These are phyloP conservation scores for Capreolus pygargus DNA, from an alignment of 2,113 vertebrate genomes.

Conservation along the genomic window DNA sequence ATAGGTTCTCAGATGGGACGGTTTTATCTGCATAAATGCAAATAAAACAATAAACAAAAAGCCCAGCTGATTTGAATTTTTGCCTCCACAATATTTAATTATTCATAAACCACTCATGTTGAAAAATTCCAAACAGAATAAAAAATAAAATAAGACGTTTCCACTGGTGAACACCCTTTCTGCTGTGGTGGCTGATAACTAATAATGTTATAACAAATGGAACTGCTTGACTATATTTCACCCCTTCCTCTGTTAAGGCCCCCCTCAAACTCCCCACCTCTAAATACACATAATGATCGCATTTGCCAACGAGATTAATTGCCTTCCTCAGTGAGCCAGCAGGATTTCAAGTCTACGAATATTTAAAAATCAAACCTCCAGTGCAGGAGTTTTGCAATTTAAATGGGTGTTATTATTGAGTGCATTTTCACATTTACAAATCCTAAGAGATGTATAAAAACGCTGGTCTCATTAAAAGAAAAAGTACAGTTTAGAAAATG, in stretches of 20 bases:
- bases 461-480: slow-evolving; percentile 66
- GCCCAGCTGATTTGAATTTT: slow-evolving; percentile 78
- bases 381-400: slow-evolving; percentile 65
- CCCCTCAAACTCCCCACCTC: slow-evolving; percentile 50
- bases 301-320: slow-evolving; percentile 67
- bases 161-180: slow-evolving; percentile 17
- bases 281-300: slow-evolving; percentile 64
- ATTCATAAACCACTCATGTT: slow-evolving; percentile 78
- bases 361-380: slow-evolving; percentile 70
- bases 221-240: slow-evolving; percentile 58
- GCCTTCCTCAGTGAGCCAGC: slow-evolving; percentile 51
- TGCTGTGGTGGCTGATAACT: slow-evolving; percentile 36
- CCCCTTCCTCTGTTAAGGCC: slow-evolving; percentile 45
- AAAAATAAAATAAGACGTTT: slow-evolving; percentile 68
- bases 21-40: slow-evolving; percentile 85
- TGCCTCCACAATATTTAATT: slow-evolving; percentile 78
- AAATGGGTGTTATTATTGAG: slow-evolving; percentile 61
- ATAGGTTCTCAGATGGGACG: slow-evolving; percentile 77
- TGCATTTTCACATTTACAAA: slow-evolving; percentile 72
- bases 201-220: slow-evolving; percentile 57
- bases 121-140: slow-evolving; percentile 74
- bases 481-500: slow-evolving; percentile 48
- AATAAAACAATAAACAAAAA: slow-evolving; percentile 84
- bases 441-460: slow-evolving; percentile 74
- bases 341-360: slow-evolving; percentile 56